Evolutionary conservation across 2,113 vertebrate species (phyloP).

Genomic region (Periophthalmus modestus): DNA sequence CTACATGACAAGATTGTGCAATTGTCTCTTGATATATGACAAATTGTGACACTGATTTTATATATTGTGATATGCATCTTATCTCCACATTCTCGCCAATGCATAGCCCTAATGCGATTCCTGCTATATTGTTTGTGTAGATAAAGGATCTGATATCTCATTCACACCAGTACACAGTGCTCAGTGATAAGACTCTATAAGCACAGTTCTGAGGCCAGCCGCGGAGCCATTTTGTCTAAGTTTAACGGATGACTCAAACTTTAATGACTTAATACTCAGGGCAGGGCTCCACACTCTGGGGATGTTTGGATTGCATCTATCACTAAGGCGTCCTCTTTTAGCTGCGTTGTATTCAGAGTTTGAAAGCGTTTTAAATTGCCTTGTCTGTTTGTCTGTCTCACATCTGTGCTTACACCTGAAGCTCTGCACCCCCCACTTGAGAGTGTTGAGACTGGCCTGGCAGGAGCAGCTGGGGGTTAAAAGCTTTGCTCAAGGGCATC

Average conservation of each 20-base stretch:
- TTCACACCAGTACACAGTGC: conserved; percentile 43
- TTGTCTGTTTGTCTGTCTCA: background rate
- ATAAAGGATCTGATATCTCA: conserved; percentile 46
- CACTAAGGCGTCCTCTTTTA: conserved; percentile 21
- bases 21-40: background rate
- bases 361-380: conserved; percentile 5
- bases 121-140: conserved; percentile 12
- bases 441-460: conserved; percentile 1
- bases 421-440: conserved; percentile 6
- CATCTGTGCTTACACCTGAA: conserved; percentile 19
- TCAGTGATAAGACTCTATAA: conserved; percentile 51
- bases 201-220: conserved; percentile 29
- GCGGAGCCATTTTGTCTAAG: conserved; percentile 53
- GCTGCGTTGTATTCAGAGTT: background rate
- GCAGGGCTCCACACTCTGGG: conserved; percentile 28
- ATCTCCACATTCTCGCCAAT: background rate
- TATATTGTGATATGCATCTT: background rate
- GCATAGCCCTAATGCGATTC: conserved; percentile 1
- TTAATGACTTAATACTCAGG: conserved; percentile 30
- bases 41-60: background rate
- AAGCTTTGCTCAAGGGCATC: conserved; percentile 32
- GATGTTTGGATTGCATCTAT: conserved; percentile 33
- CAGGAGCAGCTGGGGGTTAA: conserved; percentile 18
- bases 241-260: conserved; percentile 43
- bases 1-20: background rate